These are phyloP conservation scores for Bombylius major DNA, from an alignment of 2,888 invertebrate genomes.

Conservation along the genomic window DNA sequence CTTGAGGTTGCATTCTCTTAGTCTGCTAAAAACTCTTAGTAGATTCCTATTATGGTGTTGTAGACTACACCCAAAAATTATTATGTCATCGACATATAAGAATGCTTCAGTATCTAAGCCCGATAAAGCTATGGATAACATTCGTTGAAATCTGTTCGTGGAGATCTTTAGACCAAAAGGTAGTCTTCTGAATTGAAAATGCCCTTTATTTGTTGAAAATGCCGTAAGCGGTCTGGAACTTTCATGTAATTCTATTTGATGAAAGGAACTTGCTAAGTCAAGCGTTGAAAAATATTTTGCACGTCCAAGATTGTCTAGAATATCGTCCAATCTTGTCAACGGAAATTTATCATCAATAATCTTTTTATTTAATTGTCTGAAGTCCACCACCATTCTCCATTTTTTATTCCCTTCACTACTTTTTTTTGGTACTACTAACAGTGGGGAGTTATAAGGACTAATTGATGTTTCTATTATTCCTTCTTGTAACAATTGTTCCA, in stretches of 20 bases:
- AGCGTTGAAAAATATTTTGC: not conserved
- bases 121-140: slow-evolving; percentile 4
- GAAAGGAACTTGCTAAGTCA: not conserved
- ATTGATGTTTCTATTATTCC: slow-evolving; percentile 19
- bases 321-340: slow-evolving; percentile 1
- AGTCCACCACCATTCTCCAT: not conserved
- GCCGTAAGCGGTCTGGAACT: slow-evolving; percentile 11
- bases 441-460: slow-evolving; percentile 15
- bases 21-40: not conserved
- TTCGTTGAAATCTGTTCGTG: slow-evolving; percentile 8
- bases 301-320: slow-evolving; percentile 5
- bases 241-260: slow-evolving; percentile 9
- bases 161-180: slow-evolving; percentile 6
- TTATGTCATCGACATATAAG: slow-evolving; percentile 15
- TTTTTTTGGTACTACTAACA: slow-evolving; percentile 17
- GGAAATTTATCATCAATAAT: slow-evolving; percentile 6
- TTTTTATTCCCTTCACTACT: not conserved
- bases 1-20: slow-evolving; percentile 4
- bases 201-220: slow-evolving; percentile 9
- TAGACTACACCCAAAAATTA: slow-evolving; percentile 9
- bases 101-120: not conserved
- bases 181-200: slow-evolving; percentile 4
- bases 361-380: slow-evolving; percentile 8
- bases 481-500: slow-evolving; percentile 18
- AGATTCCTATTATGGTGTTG: slow-evolving; percentile 9